Conservation (phyloP, 92 coral and sea anemone genomes). For the Porites divaricata region DNA sequence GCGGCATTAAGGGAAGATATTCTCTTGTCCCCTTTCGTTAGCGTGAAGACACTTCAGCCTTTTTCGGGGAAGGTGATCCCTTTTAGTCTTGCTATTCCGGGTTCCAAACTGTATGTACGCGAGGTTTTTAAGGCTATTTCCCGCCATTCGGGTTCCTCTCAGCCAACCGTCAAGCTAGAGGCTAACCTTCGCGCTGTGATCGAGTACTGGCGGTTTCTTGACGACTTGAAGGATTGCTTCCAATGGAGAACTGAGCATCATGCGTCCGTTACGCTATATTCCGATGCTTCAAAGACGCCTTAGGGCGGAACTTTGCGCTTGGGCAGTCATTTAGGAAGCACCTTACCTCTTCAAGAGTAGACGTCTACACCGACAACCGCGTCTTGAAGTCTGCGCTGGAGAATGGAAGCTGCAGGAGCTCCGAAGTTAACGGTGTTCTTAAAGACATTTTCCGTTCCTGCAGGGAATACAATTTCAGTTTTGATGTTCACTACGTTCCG, state of each 20-base stretch:
- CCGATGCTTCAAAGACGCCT: slow-evolving; percentile 41
- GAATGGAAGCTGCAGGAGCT: slow-evolving; percentile 33
- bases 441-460: background rate
- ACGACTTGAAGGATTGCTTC: slow-evolving; percentile 37
- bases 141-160: background rate
- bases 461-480: background rate
- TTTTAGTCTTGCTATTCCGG: slow-evolving; percentile 52
- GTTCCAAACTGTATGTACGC: slow-evolving; percentile 42
- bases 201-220: slow-evolving; percentile 47
- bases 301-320: slow-evolving; percentile 36
- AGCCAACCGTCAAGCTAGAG: too few species aligned
- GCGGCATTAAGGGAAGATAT: slow-evolving; percentile 13
- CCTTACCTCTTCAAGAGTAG: slow-evolving; percentile 29
- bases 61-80: slow-evolving; percentile 43
- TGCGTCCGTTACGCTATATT: slow-evolving; percentile 19
- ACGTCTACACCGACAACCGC: slow-evolving; percentile 18
- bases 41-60: background rate
- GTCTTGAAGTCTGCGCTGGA: slow-evolving; percentile 26
- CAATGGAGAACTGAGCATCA: slow-evolving; percentile 56
- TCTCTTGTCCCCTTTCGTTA: slow-evolving; percentile 28
- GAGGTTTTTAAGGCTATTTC: slow-evolving; percentile 27
- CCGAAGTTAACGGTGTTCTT: background rate
- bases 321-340: slow-evolving; percentile 19
- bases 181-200: slow-evolving; percentile 17
- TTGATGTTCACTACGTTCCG: too few species aligned